Evolutionary conservation across 2,113 vertebrate genomes (phyloP).

Genomic region (Octodon degus): DNA sequence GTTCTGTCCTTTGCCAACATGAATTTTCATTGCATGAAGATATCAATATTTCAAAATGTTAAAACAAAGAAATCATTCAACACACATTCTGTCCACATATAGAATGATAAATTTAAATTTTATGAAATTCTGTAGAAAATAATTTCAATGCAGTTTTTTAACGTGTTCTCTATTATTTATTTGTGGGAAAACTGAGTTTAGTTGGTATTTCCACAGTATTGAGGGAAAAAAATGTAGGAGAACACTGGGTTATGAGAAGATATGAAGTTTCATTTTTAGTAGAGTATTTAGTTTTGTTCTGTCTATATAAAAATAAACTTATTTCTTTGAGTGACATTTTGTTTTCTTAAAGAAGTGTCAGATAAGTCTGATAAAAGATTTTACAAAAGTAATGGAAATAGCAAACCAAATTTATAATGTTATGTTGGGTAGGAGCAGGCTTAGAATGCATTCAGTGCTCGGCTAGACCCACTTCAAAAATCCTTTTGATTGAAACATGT

Average conservation of each 20-base stretch:
- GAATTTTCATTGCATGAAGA: not conserved
- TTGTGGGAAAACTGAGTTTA: not conserved
- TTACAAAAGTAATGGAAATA: not conserved
- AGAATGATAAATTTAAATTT: not conserved
- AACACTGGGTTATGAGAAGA: not conserved
- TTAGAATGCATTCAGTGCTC: not conserved
- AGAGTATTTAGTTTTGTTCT: not conserved
- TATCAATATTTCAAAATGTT: not conserved
- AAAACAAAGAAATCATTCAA: not conserved
- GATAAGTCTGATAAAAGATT: not conserved
- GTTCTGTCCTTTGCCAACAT: not conserved
- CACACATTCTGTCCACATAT: not conserved
- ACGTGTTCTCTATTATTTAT: not conserved
- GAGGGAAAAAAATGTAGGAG: not conserved
- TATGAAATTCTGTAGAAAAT: not conserved
- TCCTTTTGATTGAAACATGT: not conserved
- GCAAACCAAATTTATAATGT: not conserved
- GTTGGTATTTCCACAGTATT: not conserved
- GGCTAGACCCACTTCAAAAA: not conserved
- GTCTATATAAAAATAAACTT: not conserved
- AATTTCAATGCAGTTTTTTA: not conserved
- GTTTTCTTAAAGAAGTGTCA: not conserved
- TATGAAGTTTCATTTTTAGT: not conserved
- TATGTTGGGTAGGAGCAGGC: not conserved
- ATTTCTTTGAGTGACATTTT: not conserved